A percentile compares a stretch with the other conserved stretches of the same genome.
phyloP scores from a whole-genome alignment of 2,888 invertebrate genomes.

The Dromius quadrimaculatus region DNA sequence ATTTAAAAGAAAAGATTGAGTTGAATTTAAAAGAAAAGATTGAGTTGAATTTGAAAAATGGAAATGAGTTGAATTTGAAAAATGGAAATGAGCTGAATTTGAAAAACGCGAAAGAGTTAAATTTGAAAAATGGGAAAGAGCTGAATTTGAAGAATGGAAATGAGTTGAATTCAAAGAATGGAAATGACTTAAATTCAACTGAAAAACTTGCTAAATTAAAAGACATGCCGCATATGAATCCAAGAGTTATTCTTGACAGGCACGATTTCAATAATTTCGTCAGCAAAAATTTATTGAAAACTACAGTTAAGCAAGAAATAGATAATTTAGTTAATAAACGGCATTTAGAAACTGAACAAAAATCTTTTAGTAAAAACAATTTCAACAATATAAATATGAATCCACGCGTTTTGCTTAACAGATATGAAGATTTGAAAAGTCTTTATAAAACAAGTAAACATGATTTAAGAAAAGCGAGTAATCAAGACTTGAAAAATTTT shows the following conservation, averaged over 20 bases:
- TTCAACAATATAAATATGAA: constrained; percentile 54
- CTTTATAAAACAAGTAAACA: constrained; percentile 41
- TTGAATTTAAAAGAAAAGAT: too few species aligned
- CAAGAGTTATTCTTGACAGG: constrained; percentile 53
- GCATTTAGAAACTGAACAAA: constrained; percentile 48
- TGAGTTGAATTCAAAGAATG: too few species aligned
- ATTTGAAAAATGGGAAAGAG: too few species aligned
- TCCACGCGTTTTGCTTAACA: constrained; percentile 57
- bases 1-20: too few species aligned
- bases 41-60: too few species aligned
- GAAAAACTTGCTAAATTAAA: constrained; percentile 24
- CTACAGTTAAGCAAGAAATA: constrained; percentile 37
- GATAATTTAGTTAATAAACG: constrained; percentile 38
- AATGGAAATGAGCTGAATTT: constrained; percentile 1
- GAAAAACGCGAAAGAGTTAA: constrained; percentile 29
- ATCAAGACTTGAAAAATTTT: too few species aligned
- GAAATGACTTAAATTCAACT: neutral
- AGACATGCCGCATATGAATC: constrained; percentile 42
- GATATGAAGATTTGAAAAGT: constrained; percentile 54
- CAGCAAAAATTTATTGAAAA: constrained; percentile 54
- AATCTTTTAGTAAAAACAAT: constrained; percentile 44
- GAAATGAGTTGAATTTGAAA: too few species aligned
- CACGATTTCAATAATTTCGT: constrained; percentile 54
- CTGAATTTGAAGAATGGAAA: too few species aligned
- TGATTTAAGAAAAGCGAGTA: constrained; percentile 17